Conservation (phyloP, 2,113 vertebrate genomes). For the Uropsilus gracilis region DNA sequence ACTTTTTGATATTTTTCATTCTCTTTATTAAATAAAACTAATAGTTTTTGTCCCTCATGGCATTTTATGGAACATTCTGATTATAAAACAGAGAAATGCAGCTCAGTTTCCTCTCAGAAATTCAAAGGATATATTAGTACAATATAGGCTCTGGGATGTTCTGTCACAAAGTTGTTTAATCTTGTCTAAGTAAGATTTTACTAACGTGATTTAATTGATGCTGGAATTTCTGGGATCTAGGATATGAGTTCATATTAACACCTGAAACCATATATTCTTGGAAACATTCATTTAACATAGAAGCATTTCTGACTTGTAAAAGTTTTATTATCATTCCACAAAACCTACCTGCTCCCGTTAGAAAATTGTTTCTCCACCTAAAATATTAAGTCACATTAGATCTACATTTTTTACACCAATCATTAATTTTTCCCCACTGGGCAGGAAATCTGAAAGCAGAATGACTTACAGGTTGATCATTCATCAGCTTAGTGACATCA, state of each 20-base stretch:
- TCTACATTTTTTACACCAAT: background rate
- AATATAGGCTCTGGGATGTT: background rate
- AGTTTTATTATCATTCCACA: background rate
- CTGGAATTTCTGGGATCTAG: background rate
- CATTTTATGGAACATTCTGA: background rate
- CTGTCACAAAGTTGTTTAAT: background rate
- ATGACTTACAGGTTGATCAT: background rate
- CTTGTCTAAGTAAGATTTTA: conserved; percentile 1
- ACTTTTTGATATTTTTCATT: background rate
- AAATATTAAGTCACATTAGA: background rate
- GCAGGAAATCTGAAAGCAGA: background rate
- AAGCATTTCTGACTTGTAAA: background rate
- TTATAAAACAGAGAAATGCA: background rate
- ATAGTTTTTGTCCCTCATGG: background rate
- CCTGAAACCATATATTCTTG: background rate
- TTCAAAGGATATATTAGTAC: background rate
- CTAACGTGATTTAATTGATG: background rate
- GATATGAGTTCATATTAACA: background rate
- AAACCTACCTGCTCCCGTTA: background rate
- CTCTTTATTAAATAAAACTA: background rate
- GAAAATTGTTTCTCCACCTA: conserved; percentile 30
- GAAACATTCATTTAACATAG: background rate
- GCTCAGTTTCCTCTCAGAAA: background rate
- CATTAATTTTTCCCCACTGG: background rate
- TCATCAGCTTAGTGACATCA: background rate